These are phyloP conservation scores for Epistrophe eligans DNA, from an alignment of 2,888 invertebrate genomes.

Conservation along the genomic window DNA sequence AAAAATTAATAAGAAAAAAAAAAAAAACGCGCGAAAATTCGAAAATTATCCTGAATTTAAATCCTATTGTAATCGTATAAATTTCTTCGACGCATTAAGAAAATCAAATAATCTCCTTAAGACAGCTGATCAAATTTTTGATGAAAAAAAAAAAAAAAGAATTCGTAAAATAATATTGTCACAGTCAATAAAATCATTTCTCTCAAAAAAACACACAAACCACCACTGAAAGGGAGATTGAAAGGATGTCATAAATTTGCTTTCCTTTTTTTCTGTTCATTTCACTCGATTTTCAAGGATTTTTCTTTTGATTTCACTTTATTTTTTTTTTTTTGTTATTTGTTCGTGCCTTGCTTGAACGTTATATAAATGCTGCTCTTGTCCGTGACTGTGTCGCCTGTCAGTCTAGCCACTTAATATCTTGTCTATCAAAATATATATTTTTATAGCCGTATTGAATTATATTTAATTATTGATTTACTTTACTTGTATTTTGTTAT, in stretches of 20 bases:
- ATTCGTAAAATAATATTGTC: slow-evolving; percentile 65
- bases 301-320: slow-evolving; percentile 9
- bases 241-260: slow-evolving; percentile 66
- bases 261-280: slow-evolving; percentile 35
- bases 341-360: not conserved
- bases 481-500: slow-evolving; percentile 8
- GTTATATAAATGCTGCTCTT: not conserved
- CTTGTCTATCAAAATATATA: slow-evolving; percentile 44
- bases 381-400: slow-evolving; percentile 29
- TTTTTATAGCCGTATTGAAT: slow-evolving; percentile 34
- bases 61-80: slow-evolving; percentile 21
- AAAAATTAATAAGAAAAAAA: no score
- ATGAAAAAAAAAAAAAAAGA: slow-evolving; percentile 17
- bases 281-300: slow-evolving; percentile 33
- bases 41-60: slow-evolving; percentile 11
- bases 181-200: slow-evolving; percentile 57
- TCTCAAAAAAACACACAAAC: not conserved
- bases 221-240: slow-evolving; percentile 8
- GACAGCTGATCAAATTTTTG: slow-evolving; percentile 68
- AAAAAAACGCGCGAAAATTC: not conserved
- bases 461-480: slow-evolving; percentile 56
- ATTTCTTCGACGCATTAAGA: not conserved
- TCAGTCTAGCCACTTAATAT: slow-evolving; percentile 38
- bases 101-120: slow-evolving; percentile 5
- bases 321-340: not conserved